Conservation (phyloP, 2,113 vertebrate genomes). For the Agapornis roseicollis region DNA sequence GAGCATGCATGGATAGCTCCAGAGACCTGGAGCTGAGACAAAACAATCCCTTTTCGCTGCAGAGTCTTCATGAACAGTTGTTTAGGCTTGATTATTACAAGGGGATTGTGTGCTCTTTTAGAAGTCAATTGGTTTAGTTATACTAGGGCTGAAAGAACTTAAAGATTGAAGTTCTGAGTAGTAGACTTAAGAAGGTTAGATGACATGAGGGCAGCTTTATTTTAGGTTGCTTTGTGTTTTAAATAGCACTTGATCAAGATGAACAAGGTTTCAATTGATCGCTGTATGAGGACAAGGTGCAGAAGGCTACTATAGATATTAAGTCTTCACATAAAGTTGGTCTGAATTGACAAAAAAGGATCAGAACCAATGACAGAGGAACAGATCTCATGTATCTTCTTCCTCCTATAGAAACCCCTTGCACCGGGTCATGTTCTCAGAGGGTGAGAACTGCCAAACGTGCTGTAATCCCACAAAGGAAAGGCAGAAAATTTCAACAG, state of each 20-base stretch:
- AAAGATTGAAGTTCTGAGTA: background rate
- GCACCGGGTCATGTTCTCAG: background rate
- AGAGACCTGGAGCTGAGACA: background rate
- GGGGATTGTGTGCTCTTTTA: background rate
- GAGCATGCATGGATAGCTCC: background rate
- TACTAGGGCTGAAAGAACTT: background rate
- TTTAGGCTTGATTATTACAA: background rate
- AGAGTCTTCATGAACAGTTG: background rate
- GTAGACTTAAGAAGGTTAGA: background rate
- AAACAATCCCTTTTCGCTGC: background rate
- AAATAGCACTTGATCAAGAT: background rate
- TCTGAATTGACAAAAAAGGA: background rate
- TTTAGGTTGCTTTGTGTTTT: background rate
- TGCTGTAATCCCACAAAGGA: background rate
- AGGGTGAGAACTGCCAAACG: background rate
- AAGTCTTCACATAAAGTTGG: background rate
- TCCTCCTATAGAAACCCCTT: background rate
- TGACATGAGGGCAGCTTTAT: background rate
- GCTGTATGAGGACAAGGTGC: background rate
- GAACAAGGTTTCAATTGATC: background rate
- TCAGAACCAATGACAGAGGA: background rate
- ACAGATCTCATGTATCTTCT: background rate
- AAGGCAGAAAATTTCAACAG: background rate
- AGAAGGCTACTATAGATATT: background rate
- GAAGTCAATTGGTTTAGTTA: background rate